Conservation (phyloP, 2,888 invertebrate species). For the Stenodema calcarata region DNA sequence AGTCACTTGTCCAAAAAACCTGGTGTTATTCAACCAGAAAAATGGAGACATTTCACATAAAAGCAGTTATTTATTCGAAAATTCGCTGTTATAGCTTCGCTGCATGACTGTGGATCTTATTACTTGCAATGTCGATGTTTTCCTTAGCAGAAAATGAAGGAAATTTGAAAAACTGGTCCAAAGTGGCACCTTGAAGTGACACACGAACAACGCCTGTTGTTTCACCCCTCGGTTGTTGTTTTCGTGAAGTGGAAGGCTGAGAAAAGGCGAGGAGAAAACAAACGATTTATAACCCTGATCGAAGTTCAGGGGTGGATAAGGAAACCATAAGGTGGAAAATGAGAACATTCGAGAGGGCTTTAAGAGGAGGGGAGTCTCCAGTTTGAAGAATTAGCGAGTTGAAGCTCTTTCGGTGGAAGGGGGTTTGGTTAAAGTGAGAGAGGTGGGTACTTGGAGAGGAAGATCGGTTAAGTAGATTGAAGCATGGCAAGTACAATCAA, state of each 20-base stretch:
- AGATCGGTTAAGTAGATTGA: constrained; percentile 24
- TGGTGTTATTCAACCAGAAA: too few relatives aligned
- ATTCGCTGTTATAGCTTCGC: too few relatives aligned
- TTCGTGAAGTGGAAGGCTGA: not conserved
- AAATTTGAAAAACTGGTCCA: too few relatives aligned
- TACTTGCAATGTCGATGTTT: too few relatives aligned
- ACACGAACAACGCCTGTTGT: too few relatives aligned
- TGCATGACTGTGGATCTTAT: too few relatives aligned
- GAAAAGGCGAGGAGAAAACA: not conserved
- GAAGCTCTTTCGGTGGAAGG: not conserved
- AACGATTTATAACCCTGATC: not conserved
- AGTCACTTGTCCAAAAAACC: too few relatives aligned
- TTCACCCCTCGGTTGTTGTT: too few relatives aligned
- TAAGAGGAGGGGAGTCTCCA: not conserved
- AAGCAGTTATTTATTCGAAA: too few relatives aligned
- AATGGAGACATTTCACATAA: too few relatives aligned
- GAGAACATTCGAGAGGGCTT: not conserved
- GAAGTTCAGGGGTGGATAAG: not conserved
- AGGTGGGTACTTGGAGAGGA: not conserved
- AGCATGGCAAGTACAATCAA: constrained; percentile 16
- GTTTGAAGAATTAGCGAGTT: constrained; percentile 19
- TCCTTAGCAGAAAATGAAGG: too few relatives aligned
- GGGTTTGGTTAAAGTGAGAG: not conserved
- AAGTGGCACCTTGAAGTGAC: too few relatives aligned
- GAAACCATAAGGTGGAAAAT: not conserved